phyloP scores from a whole-genome alignment of 2,888 invertebrate genomes.

The Mythimna pallens region DNA sequence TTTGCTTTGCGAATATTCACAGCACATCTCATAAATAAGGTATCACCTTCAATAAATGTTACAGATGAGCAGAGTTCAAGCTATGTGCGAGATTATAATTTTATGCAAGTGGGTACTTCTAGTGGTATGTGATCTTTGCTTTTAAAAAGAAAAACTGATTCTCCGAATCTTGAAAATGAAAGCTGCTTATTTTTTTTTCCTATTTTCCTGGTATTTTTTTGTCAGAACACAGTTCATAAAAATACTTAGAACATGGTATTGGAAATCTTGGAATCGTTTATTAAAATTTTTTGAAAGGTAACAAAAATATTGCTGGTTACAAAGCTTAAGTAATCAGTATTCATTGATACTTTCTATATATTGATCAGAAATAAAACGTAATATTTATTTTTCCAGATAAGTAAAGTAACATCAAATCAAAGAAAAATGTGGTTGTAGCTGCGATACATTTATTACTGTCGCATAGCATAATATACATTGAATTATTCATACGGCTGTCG shows the following conservation, averaged over 20 bases:
- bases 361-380: not conserved
- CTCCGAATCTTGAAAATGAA: not conserved
- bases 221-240: not conserved
- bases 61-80: slow-evolving; percentile 29
- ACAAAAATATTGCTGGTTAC: not conserved
- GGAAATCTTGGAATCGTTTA: not conserved
- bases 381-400: slow-evolving; percentile 13
- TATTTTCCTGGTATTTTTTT: too few species aligned
- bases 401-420: slow-evolving; percentile 43
- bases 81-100: slow-evolving; percentile 2
- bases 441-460: slow-evolving; percentile 66
- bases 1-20: slow-evolving; percentile 59
- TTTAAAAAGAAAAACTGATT: not conserved
- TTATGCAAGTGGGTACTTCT: not conserved
- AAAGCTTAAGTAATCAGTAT: too few species aligned
- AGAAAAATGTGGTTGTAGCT: slow-evolving; percentile 41
- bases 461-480: slow-evolving; percentile 69
- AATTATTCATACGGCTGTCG: slow-evolving; percentile 72
- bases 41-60: slow-evolving; percentile 55
- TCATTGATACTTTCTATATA: too few species aligned
- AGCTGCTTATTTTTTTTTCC: too few species aligned
- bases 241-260: not conserved
- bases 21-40: slow-evolving; percentile 60
- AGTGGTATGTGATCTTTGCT: too few species aligned
- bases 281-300: not conserved